phyloP scores from a whole-genome alignment of 2,888 invertebrate species.

The Operophtera brumata region DNA sequence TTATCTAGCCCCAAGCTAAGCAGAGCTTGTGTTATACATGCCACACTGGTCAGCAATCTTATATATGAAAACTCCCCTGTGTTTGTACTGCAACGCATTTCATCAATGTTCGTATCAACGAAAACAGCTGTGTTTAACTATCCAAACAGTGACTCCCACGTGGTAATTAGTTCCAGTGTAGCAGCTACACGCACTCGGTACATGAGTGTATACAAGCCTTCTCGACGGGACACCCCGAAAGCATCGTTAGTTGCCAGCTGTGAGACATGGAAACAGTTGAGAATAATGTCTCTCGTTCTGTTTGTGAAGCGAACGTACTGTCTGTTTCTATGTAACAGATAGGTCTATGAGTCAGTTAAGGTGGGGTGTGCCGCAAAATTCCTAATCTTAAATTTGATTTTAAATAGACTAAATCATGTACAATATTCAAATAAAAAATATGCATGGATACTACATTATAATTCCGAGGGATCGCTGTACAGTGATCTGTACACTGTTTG shows the following conservation, averaged over 20 bases:
- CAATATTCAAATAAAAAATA: no score
- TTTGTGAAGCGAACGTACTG: constrained; percentile 10
- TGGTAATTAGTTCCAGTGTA: no score
- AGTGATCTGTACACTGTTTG: no score
- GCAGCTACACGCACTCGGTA: constrained; percentile 26
- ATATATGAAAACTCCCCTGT: no score
- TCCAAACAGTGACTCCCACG: constrained; percentile 19
- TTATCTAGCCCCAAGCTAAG: no score
- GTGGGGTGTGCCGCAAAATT: no score
- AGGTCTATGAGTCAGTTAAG: background rate
- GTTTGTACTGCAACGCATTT: background rate
- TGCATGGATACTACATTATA: no score
- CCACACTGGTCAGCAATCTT: no score
- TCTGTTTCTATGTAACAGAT: constrained; percentile 3
- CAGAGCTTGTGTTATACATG: no score
- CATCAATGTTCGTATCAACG: background rate
- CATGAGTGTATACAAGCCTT: constrained; percentile 2
- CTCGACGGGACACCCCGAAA: constrained; percentile 20
- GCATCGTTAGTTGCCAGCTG: constrained; percentile 31
- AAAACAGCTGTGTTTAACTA: constrained; percentile 29
- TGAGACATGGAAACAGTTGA: constrained; percentile 23
- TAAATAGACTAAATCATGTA: no score
- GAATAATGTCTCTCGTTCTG: constrained; percentile 24
- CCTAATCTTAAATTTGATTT: no score
- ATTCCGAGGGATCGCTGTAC: no score